Evolutionary conservation across 2,888 invertebrate genomes (phyloP), one percentile per base, ranked within the genome.

Genomic region (Amiota communis): DNA sequence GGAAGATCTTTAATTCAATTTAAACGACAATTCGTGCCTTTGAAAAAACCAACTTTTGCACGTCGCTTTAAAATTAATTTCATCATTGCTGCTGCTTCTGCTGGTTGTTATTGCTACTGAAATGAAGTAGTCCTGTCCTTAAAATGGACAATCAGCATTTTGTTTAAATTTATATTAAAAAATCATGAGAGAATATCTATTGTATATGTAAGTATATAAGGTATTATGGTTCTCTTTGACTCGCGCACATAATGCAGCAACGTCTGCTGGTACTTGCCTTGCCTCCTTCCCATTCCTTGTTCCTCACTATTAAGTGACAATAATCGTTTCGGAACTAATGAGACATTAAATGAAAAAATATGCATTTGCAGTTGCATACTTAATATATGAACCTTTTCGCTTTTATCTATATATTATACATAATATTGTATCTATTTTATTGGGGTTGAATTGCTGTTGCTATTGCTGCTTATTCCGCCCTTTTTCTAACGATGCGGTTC

Each of bases 1-100:
- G 53, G 4, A 53, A 53, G 15, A 53, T 75, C 83, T 80, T 78
- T 83, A 81, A 82, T 82, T 82, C 84, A 83, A 82, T 84, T 82
- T 84, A 81, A 82, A 84, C 83, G 85, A 79, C 85, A 83, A 83
- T 61, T 61, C 36, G 61, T 36, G 61, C 61, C 12, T 36, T 23
- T 23, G 23, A 23, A 23, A 23, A 3, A 23, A 3, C 2, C 23
- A 23, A 23, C 23, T 23, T 84, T 84, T 85, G 75, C 78, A 74
- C 15, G 78, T 73, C 57, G 15, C 36, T 71, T 64, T 64, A 48
- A 59, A 51, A 49, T 70, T 36, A 36, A 36, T 36, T 36, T 36
- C 36, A 36, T 36, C 36, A 36, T 36, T 36, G 6, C 36, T 36
- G 36, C 36, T 36, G 36, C 36, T 36, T 2, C 36, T 36, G 8